Evolutionary conservation across 2,113 vertebrate genomes (phyloP), one percentile per base, ranked within the genome.

Genomic region (rabbit (Oryctolagus cuniculus)): DNA sequence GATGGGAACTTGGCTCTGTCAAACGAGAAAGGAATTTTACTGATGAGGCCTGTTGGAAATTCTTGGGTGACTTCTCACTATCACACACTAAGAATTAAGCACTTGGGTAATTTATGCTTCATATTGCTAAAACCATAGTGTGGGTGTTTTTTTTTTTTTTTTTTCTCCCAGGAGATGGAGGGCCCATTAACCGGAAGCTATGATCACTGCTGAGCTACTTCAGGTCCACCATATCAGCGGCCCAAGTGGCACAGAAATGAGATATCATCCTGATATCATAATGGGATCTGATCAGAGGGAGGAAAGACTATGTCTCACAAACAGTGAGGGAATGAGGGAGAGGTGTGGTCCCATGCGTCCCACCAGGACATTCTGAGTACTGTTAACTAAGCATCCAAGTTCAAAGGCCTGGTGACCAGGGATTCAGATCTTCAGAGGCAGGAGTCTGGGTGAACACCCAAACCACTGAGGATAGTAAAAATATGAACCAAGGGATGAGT

Each of bases 251-350:
- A 66, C 22, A 51, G 64, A 70, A 75, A 49, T 29, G 17, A 80
- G 5, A 55, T 38, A 3, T 36, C 0, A 1, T 0, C 6, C 12
- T 5, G 29, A 2, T n/a, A 19, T 21, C 51, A 19, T 36, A 25
- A 74, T 21, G 4, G 27, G 49, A 22, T 31, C 19, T 36, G 63
- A 16, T 2, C 5, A 0, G 29, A 10, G 12, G 8, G 63, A 89
- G 10, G 6, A 51, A 55, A 9, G 16, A 10, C 1, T 36, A 7
- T 86, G 15, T 73, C 58, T 66, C 61, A 6, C 25, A 51, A 27
- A 49, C 25, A 51, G 15, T n/a, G n/a, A 44, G 19, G 38, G 36
- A 16, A 63, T 38, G 34, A 51, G 8, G n/a, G 21, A 55, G 49
- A 9, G 13, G 24, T 19, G 6, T 44, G 64, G 87, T 15, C 21